Conservation (phyloP, 2,888 invertebrate genomes). For the Drosophila birchii region DNA sequence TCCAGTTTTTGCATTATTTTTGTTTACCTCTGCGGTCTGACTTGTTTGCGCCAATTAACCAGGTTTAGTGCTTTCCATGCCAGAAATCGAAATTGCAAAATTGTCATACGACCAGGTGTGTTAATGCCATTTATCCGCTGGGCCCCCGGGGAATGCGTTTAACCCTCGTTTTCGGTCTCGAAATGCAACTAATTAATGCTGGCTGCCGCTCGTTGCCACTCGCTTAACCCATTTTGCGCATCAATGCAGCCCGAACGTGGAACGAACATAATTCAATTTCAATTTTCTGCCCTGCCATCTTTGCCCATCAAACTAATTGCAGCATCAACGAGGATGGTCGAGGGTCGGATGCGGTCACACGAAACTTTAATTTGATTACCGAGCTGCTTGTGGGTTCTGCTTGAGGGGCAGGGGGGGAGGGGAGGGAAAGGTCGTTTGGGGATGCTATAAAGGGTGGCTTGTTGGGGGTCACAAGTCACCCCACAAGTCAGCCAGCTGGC, state of each 20-base stretch:
- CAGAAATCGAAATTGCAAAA: conserved; percentile 14
- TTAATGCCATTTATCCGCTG: conserved; percentile 18
- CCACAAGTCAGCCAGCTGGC: conserved; percentile 47
- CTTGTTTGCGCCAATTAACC: conserved; percentile 54
- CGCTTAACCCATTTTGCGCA: conserved; percentile 40
- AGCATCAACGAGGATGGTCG: conserved; percentile 37
- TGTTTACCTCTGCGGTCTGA: conserved; percentile 44
- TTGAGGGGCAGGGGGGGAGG: conserved; percentile 9
- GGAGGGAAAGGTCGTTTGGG: conserved; percentile 1
- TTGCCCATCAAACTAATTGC: conserved; percentile 50
- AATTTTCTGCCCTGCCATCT: conserved; percentile 42
- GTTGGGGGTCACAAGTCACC: conserved; percentile 24
- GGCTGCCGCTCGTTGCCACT: conserved; percentile 10
- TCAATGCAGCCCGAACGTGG: conserved; percentile 38
- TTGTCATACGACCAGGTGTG: conserved; percentile 8
- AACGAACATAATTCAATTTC: conserved; percentile 53
- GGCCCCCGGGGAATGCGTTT: conserved; percentile 21
- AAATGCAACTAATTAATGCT: conserved; percentile 50
- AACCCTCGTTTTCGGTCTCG: conserved; percentile 34
- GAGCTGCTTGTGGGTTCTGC: conserved; percentile 30
- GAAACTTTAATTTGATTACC: conserved; percentile 66
- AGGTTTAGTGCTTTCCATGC: conserved; percentile 11
- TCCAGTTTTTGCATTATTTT: conserved; percentile 25
- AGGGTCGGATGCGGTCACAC: conserved; percentile 46
- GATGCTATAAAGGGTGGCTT: not conserved